These are phyloP conservation scores for Plecotus auritus DNA, from an alignment of 2,113 vertebrate genomes.

Conservation along the genomic window DNA sequence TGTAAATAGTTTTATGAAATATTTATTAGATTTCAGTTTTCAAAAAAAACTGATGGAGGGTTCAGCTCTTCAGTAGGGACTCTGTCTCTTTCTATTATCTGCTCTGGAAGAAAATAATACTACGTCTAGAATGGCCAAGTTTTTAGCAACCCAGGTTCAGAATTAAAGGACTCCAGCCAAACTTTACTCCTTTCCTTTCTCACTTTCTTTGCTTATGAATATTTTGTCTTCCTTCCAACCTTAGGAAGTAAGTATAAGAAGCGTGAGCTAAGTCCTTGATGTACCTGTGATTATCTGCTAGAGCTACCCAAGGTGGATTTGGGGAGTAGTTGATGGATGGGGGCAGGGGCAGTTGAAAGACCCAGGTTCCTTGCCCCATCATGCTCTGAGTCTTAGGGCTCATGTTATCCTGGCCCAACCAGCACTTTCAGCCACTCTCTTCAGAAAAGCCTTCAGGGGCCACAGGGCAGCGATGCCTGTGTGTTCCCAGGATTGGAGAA, in stretches of 20 bases:
- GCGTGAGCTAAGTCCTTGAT: neutral
- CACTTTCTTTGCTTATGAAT: neutral
- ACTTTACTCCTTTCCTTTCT: neutral
- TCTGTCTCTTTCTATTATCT: neutral
- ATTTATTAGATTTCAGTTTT: neutral
- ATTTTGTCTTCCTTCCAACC: neutral
- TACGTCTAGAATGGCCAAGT: neutral
- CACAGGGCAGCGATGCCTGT: neutral
- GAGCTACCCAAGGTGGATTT: neutral
- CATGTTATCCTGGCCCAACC: neutral
- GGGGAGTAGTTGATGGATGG: neutral
- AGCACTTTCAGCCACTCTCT: neutral
- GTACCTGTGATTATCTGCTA: neutral
- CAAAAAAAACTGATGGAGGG: neutral
- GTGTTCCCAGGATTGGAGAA: neutral
- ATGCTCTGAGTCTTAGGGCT: neutral
- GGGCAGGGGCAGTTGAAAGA: neutral
- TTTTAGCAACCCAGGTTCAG: neutral
- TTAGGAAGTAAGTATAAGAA: neutral
- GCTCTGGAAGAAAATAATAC: neutral
- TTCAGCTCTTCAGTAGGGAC: neutral
- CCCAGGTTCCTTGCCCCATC: neutral
- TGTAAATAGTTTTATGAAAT: neutral
- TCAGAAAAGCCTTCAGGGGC: neutral
- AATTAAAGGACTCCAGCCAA: neutral